Evolutionary conservation across 2,888 invertebrate species (phyloP).

Genomic region (Pandemis corylana): DNA sequence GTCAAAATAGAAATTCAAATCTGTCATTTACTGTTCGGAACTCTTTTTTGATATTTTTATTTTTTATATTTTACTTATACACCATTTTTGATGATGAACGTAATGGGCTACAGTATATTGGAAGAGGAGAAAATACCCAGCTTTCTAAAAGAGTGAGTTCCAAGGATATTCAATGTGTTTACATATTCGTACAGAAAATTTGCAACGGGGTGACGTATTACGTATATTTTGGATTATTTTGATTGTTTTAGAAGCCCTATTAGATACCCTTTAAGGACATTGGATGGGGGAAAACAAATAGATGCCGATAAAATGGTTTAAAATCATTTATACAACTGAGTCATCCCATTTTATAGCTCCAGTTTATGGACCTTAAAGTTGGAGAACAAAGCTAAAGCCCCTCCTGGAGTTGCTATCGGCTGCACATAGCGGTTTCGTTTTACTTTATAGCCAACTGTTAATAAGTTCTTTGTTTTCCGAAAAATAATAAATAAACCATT

Average conservation of each 20-base stretch:
- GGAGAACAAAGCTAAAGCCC: not conserved
- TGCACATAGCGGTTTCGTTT: not conserved
- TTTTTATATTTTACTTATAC: slow-evolving; percentile 41
- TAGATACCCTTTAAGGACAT: not conserved
- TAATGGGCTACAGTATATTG: slow-evolving; percentile 60
- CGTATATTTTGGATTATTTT: not conserved
- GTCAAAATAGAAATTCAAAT: slow-evolving; percentile 7
- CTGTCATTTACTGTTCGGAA: slow-evolving; percentile 11
- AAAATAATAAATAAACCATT: not conserved
- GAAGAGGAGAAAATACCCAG: slow-evolving; percentile 60
- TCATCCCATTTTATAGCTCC: not conserved
- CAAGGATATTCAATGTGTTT: not conserved
- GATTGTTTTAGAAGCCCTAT: not conserved
- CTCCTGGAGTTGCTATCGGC: not conserved
- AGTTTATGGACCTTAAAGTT: not conserved
- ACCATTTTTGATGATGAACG: slow-evolving; percentile 39
- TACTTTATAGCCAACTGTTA: not conserved
- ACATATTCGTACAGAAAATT: not conserved
- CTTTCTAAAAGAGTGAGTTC: slow-evolving; percentile 59
- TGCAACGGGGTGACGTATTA: not conserved
- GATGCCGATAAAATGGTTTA: not conserved
- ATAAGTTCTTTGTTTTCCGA: not conserved
- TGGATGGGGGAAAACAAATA: not conserved
- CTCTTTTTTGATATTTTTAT: slow-evolving; percentile 38
- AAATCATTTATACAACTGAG: not conserved